Evolutionary conservation across 2,797 vertebrate genomes (phyloP), one percentile per base, ranked within the genome.

Genomic region (Dermochelys coriacea): DNA sequence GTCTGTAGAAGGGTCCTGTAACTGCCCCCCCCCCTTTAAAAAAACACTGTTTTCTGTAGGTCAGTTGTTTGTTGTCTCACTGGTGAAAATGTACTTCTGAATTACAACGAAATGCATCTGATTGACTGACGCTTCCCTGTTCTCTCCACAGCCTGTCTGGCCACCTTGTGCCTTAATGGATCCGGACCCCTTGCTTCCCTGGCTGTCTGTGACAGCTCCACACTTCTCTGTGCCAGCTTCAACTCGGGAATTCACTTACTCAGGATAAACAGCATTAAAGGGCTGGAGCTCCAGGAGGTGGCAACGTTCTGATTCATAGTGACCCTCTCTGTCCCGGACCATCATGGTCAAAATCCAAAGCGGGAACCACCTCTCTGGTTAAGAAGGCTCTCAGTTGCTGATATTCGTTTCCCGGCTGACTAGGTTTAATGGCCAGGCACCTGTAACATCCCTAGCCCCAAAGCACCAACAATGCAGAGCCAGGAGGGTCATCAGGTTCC

Each of bases 161-260:
- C 98, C 84, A 99, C 98, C 1, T 52, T 98, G 94, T 96, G 91
- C 93, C 97, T 99, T 81, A 98, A 99, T 37, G 98, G 99, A 57
- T 98, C 99, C 0, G 99, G 99, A 61, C 98, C 99, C 0, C 97
- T 99, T 95, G 97, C 98, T n/a, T 98, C 99, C 0, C 96, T 99
- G 96, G 98, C 98, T 0, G 97, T 98, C 61, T 98, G 97, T 0
- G 98, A 99, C 93, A 94, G 97, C 81, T 80, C 86, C 87, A 98
- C 96, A 5, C 97, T 99, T 88, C 97, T 99, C 91, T 99, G 99
- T n/a, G 98, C 99, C 97, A 99, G 98, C 94, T 98, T 98, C 92
- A 98, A 96, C 97, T 96, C 94, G 0, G 99, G 99, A 68, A 97
- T 98, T 92, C 98, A 96, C 29, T 96, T 98, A 1, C 98, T 98